Conservation (phyloP, 1,140 invertebrate genomes). For the Bombus polaris region DNA sequence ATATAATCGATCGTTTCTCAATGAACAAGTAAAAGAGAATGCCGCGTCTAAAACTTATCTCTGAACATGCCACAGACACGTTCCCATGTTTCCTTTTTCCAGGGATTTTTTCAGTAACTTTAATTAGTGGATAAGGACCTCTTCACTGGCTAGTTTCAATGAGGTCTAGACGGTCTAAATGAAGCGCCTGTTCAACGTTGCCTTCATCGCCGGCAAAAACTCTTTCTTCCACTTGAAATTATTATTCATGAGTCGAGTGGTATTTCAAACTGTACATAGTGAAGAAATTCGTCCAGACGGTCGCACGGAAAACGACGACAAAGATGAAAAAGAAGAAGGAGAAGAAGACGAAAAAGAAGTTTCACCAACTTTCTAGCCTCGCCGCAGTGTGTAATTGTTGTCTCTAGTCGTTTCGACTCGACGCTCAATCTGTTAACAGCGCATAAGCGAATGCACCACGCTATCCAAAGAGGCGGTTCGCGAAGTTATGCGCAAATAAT, state of each 20-base stretch:
- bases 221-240: constrained; percentile 6
- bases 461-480: constrained; percentile 52
- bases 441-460: constrained; percentile 10
- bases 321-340: background rate
- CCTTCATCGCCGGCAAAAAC: background rate
- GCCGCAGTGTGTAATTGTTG: constrained; percentile 2
- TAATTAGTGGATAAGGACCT: constrained; percentile 48
- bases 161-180: constrained; percentile 55
- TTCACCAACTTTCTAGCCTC: background rate
- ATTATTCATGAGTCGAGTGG: constrained; percentile 10
- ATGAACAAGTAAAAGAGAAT: background rate
- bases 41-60: background rate
- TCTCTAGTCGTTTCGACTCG: constrained; percentile 34
- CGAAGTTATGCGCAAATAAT: constrained; percentile 68
- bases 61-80: background rate
- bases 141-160: constrained; percentile 47
- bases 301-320: background rate
- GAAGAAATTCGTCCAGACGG: background rate
- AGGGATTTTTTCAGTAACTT: constrained; percentile 41
- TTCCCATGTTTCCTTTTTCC: constrained; percentile 6
- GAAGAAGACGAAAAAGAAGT: background rate
- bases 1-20: constrained; percentile 18
- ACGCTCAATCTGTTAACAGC: constrained; percentile 50
- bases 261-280: background rate
- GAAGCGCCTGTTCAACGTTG: constrained; percentile 43